Evolutionary conservation across 2,888 invertebrate genomes (phyloP).

Genomic region (Amphipoea lucens): DNA sequence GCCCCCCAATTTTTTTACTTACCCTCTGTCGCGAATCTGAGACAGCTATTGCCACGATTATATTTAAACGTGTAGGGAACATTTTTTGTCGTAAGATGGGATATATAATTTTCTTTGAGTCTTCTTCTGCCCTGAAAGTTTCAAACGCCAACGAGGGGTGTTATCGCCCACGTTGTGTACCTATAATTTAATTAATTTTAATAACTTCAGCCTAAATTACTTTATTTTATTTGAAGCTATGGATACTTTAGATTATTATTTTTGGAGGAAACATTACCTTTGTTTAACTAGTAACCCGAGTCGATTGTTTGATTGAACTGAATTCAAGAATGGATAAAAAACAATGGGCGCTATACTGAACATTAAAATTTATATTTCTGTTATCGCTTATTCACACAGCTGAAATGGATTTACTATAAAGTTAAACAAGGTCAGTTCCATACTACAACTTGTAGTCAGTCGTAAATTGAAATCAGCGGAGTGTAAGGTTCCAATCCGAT

Average conservation of each 20-base stretch:
- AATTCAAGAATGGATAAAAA: slow-evolving; percentile 24
- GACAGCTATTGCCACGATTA: too few relatives aligned
- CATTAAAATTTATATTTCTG: slow-evolving; percentile 34
- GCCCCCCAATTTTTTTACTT: too few relatives aligned
- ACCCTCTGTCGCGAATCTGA: too few relatives aligned
- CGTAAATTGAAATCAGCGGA: slow-evolving; percentile 32
- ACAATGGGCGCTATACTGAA: background rate
- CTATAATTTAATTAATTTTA: background rate
- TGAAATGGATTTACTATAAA: slow-evolving; percentile 46
- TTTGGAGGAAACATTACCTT: slow-evolving; percentile 17
- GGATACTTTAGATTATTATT: slow-evolving; percentile 1
- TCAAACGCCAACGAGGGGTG: too few relatives aligned
- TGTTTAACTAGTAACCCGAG: background rate
- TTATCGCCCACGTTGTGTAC: too few relatives aligned
- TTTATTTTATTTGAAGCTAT: background rate
- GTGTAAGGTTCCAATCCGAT: background rate
- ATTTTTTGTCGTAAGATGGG: too few relatives aligned
- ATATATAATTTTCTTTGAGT: too few relatives aligned
- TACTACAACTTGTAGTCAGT: slow-evolving; percentile 5
- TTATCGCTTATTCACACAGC: slow-evolving; percentile 42
- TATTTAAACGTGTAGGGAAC: too few relatives aligned
- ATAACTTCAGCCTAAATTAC: background rate
- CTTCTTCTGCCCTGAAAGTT: too few relatives aligned
- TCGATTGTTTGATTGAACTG: slow-evolving; percentile 4
- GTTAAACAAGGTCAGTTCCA: slow-evolving; percentile 56